Base-by-base conservation (phyloP, 2,113 vertebrate species). In the Prunella himalayana region DNA sequence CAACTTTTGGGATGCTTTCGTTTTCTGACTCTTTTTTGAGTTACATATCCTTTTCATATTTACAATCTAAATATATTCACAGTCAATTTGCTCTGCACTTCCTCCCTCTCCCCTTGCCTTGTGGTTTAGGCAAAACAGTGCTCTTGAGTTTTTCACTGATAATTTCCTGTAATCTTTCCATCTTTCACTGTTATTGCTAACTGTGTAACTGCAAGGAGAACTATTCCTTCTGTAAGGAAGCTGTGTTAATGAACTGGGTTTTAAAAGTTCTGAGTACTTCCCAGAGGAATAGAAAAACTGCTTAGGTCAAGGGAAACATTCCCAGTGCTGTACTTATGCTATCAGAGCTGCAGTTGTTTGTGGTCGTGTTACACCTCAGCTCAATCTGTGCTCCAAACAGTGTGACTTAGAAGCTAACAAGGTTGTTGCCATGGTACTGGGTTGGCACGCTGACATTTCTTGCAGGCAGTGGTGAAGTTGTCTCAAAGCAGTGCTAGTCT, bases 391-490 rank as follows among this genome's bases (percentile, higher is more conserved):
- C 39, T 84, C 2, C 10, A 30, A 44, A 15, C 8, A 49, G 39
- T 2, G 5, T 35, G 49, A 59, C 15, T 19, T 35, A 45, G 45
- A 31, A 61, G 22, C 10, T 63, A 22, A 31, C 22, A 57, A 61
- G 24, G 13, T 66, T 44, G 54, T 25, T 75, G 42, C 28, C 66
- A 35, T 4, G 2, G 24, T 22, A 21, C 41, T 53, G 19, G 24
- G 11, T 17, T 45, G n/a, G 27, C 59, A 56, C 0, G 6, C 15
- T 41, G 23, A n/a, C 3, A 3, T 15, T 57, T 84, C 84, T 39
- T 33, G 27, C 39, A 81, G 39, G 10, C 2, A 0, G 4, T 11
- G 2, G 11, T 28, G 42, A 23, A 7, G 10, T 28, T 19, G 6
- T 78, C 60, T 59, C 25, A 53, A 45, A 77, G 17, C 61, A 54